Conservation (phyloP, 2,888 invertebrate species). For the Lasioglossum lativentre region DNA sequence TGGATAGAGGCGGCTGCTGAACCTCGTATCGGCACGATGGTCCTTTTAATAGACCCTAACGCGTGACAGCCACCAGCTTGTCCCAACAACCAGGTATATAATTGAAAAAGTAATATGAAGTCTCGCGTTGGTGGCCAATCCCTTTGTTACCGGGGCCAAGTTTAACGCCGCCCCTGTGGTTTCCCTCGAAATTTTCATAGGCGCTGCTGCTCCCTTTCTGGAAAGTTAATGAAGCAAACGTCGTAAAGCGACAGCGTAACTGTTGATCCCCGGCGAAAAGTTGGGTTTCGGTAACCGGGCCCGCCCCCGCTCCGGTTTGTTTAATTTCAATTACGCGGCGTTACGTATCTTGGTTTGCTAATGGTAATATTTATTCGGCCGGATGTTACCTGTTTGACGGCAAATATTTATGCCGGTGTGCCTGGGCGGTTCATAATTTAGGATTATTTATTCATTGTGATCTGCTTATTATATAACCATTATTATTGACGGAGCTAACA, state of each 20-base stretch:
- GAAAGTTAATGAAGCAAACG: slow-evolving; percentile 14
- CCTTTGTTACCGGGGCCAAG: slow-evolving; percentile 44
- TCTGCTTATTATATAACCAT: not conserved
- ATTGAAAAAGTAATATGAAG: slow-evolving; percentile 68
- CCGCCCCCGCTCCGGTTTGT: not conserved
- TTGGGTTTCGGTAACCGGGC: not conserved
- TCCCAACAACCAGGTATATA: slow-evolving; percentile 45
- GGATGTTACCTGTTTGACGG: not conserved
- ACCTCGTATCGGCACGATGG: slow-evolving; percentile 29
- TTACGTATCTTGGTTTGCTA: slow-evolving; percentile 4
- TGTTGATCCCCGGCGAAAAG: slow-evolving; percentile 8
- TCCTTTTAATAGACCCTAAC: slow-evolving; percentile 52
- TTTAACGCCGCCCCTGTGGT: slow-evolving; percentile 51
- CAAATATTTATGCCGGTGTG: not conserved
- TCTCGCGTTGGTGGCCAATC: slow-evolving; percentile 52
- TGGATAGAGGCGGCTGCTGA: slow-evolving; percentile 23
- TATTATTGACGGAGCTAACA: not conserved
- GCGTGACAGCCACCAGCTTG: slow-evolving; percentile 41
- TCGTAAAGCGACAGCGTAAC: slow-evolving; percentile 28
- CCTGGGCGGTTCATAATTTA: not conserved
- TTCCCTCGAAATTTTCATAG: slow-evolving; percentile 36
- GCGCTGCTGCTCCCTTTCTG: not conserved
- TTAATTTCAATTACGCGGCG: slow-evolving; percentile 8
- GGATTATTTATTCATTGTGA: not conserved
- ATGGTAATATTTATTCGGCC: not conserved